Conservation (phyloP, 2,888 invertebrate species). For the Epistrophella euchroma region DNA sequence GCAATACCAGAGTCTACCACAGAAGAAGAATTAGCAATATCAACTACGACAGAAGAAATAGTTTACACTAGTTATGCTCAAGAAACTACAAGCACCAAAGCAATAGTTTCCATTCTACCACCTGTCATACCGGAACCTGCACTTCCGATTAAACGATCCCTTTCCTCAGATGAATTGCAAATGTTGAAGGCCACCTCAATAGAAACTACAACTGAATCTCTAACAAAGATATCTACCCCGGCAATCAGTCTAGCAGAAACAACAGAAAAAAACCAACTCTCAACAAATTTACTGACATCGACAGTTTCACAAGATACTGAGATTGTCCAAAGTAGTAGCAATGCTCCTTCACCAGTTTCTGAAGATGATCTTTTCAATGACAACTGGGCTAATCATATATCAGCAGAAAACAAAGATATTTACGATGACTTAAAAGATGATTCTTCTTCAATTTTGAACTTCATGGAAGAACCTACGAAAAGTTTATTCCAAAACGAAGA, state of each 20-base stretch:
- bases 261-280: neutral
- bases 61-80: neutral
- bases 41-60: neutral
- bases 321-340: neutral
- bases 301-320: neutral
- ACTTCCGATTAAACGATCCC: constrained; percentile 29
- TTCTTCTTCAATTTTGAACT: neutral
- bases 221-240: neutral
- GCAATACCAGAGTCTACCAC: neutral
- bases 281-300: neutral
- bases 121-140: neutral
- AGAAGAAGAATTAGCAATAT: neutral
- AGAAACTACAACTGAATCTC: constrained; percentile 14
- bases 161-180: neutral
- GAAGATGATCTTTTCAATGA: constrained; percentile 51
- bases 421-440: neutral
- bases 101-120: neutral
- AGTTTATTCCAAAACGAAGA: constrained; percentile 52
- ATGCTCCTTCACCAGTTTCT: neutral
- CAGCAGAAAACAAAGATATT: neutral
- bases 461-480: constrained; percentile 16
- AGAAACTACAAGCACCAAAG: neutral
- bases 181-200: neutral
- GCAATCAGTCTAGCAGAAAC: neutral
- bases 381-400: constrained; percentile 34